phyloP scores from a whole-genome alignment of 2,888 invertebrate species.

The Odontocerum albicorne region DNA sequence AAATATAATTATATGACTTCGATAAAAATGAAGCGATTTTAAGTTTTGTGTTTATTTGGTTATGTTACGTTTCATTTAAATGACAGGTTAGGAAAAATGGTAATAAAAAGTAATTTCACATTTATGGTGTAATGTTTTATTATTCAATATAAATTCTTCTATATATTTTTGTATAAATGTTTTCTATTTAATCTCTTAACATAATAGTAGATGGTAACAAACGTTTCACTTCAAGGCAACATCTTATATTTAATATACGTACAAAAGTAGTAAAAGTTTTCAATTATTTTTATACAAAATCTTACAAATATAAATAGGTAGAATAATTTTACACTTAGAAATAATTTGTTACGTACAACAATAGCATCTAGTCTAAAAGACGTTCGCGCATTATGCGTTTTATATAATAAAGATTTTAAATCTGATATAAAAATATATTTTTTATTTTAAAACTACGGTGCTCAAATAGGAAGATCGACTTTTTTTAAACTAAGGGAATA shows the following conservation, averaged over 20 bases:
- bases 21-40: no score
- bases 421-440: conserved; percentile 25
- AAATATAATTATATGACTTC: no score
- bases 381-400: conserved; percentile 16
- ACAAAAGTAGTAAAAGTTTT: conserved; percentile 24
- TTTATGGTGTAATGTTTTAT: conserved; percentile 33
- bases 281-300: conserved; percentile 33
- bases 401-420: conserved; percentile 20
- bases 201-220: conserved; percentile 37
- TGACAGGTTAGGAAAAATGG: neutral
- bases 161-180: conserved; percentile 36
- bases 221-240: conserved; percentile 37
- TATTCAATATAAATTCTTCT: conserved; percentile 37
- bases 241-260: conserved; percentile 32
- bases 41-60: neutral
- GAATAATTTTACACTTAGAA: conserved; percentile 34
- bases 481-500: conserved; percentile 18
- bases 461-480: conserved; percentile 35
- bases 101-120: conserved; percentile 6
- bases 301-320: conserved; percentile 38
- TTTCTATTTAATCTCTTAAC: conserved; percentile 34
- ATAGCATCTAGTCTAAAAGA: conserved; percentile 14
- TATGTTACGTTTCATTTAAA: neutral
- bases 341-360: conserved; percentile 37
- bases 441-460: conserved; percentile 27